Conservation (phyloP, 2,888 invertebrate species). For the Carabus problematicus region DNA sequence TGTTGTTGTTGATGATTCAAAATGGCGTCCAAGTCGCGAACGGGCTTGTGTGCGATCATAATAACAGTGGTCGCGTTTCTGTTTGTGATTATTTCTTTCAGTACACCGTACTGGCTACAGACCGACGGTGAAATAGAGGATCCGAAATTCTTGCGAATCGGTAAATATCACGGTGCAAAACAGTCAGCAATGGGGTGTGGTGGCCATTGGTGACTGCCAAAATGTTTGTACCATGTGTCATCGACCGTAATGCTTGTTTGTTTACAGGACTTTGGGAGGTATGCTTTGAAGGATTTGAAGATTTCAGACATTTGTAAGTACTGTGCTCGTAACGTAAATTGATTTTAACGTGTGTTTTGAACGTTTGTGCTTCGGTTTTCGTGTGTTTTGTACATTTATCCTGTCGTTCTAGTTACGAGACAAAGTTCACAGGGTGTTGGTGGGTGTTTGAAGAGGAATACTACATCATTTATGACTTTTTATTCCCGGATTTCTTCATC, state of each 20-base stretch:
- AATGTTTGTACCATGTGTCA: constrained; percentile 21
- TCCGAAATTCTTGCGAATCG: constrained; percentile 82
- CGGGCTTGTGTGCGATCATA: constrained; percentile 70
- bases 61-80: constrained; percentile 72
- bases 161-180: constrained; percentile 61
- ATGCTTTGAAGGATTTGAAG: constrained; percentile 88
- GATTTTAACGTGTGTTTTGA: constrained; percentile 4
- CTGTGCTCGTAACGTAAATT: background rate
- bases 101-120: constrained; percentile 88
- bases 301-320: constrained; percentile 72
- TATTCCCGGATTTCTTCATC: constrained; percentile 90
- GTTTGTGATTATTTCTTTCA: constrained; percentile 81
- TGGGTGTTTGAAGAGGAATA: constrained; percentile 98
- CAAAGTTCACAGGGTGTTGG: constrained; percentile 86
- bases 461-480: constrained; percentile 89
- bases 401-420: constrained; percentile 70
- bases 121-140: constrained; percentile 78
- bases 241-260: constrained; percentile 22
- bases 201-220: constrained; percentile 35
- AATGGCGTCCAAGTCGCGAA: constrained; percentile 70
- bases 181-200: constrained; percentile 50
- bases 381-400: background rate
- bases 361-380: too few species aligned
- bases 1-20: constrained; percentile 46
- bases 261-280: constrained; percentile 91